Conservation (phyloP, 1,140 invertebrate species). For the Armadillidium nasatum region DNA sequence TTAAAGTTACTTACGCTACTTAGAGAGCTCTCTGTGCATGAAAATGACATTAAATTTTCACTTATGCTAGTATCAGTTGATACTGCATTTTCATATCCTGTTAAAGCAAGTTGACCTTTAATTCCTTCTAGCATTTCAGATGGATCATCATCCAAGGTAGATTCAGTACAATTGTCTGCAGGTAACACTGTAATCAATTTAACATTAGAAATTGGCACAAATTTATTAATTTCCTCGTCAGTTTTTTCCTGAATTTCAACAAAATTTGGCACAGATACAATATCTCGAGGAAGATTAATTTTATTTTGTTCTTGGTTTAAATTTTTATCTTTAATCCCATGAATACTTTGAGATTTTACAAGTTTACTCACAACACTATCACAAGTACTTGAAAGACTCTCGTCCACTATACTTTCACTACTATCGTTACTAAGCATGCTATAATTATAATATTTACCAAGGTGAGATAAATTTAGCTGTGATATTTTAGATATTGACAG, state of each 20-base stretch:
- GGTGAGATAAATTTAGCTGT: slow-evolving; percentile 63
- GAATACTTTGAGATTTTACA: slow-evolving; percentile 61
- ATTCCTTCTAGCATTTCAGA: slow-evolving; percentile 33
- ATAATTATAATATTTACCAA: slow-evolving; percentile 64
- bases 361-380: slow-evolving; percentile 49
- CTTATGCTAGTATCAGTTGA: slow-evolving; percentile 43
- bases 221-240: background rate
- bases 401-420: slow-evolving; percentile 58
- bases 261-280: slow-evolving; percentile 71
- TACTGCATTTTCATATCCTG: slow-evolving; percentile 27
- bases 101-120: slow-evolving; percentile 40
- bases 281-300: slow-evolving; percentile 59
- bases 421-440: slow-evolving; percentile 65
- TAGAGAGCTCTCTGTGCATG: slow-evolving; percentile 41
- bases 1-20: slow-evolving; percentile 38
- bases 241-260: slow-evolving; percentile 26
- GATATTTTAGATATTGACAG: slow-evolving; percentile 69
- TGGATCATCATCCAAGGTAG: slow-evolving; percentile 38
- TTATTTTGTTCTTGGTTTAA: slow-evolving; percentile 16
- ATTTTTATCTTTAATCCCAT: slow-evolving; percentile 53
- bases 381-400: slow-evolving; percentile 41
- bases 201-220: slow-evolving; percentile 29
- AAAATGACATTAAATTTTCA: slow-evolving; percentile 44
- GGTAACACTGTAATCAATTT: slow-evolving; percentile 37
- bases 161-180: slow-evolving; percentile 26